Percentiles rank a stretch among this genome's conserved stretches.
Conservation (phyloP, 2,888 invertebrate species). For the Acleris cristana region DNA sequence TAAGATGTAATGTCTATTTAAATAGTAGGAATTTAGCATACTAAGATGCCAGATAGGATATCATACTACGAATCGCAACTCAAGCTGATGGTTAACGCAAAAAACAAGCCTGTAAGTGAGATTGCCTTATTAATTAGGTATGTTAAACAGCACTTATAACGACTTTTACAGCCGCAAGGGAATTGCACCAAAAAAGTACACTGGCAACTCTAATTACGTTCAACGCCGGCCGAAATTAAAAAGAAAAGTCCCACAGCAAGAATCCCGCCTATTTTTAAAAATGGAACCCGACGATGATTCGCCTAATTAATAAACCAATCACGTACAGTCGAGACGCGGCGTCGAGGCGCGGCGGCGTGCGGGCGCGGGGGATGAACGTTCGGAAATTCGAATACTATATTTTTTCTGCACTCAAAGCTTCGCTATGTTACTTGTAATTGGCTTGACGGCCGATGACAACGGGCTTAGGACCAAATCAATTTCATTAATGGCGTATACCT, state of each 20-base stretch:
- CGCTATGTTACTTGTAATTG: slow-evolving; percentile 80
- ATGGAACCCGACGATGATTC: slow-evolving; percentile 76
- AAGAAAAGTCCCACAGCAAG: slow-evolving; percentile 80
- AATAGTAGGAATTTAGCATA: slow-evolving; percentile 1
- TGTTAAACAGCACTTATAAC: slow-evolving; percentile 60
- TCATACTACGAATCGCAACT: slow-evolving; percentile 23
- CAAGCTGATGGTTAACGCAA: slow-evolving; percentile 19
- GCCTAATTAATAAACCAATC: slow-evolving; percentile 85
- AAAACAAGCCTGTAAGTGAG: slow-evolving; percentile 38
- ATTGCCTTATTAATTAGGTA: slow-evolving; percentile 63
- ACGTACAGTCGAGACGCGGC: slow-evolving; percentile 83
- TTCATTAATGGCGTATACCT: slow-evolving; percentile 52
- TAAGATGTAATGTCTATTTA: neutral
- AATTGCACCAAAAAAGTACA: slow-evolving; percentile 72
- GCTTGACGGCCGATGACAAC: slow-evolving; percentile 73
- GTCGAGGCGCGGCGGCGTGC: slow-evolving; percentile 82
- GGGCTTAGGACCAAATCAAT: slow-evolving; percentile 70
- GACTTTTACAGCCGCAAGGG: slow-evolving; percentile 62
- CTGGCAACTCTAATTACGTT: slow-evolving; percentile 79
- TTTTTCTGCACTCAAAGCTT: slow-evolving; percentile 78
- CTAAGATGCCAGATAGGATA: slow-evolving; percentile 23
- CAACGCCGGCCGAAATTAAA: slow-evolving; percentile 80
- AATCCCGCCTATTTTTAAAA: slow-evolving; percentile 84
- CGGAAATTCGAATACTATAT: slow-evolving; percentile 81
- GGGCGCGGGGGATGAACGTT: slow-evolving; percentile 82